Evolutionary conservation across 1,140 invertebrate genomes (phyloP).

Genomic region (Agraylea sexmaculata): DNA sequence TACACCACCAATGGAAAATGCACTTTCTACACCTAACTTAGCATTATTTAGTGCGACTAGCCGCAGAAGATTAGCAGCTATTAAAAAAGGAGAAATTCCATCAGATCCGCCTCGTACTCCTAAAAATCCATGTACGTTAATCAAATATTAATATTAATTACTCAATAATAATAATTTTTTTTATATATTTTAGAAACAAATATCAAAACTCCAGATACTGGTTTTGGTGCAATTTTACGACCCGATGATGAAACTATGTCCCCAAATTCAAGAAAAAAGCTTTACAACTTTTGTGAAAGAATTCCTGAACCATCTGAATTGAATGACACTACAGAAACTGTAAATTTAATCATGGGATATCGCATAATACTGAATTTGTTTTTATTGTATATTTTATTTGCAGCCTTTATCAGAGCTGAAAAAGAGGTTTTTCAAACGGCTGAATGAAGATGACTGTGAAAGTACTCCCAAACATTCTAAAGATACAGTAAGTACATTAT

Average conservation of each 20-base stretch:
- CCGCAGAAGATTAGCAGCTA: constrained; percentile 28
- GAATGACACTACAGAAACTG: constrained; percentile 11
- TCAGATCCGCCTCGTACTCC: constrained; percentile 33
- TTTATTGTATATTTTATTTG: constrained; percentile 12
- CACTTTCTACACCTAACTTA: constrained; percentile 32
- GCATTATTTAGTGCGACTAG: constrained; percentile 29
- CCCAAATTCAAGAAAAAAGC: constrained; percentile 28
- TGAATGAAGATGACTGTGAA: constrained; percentile 25
- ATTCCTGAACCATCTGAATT: constrained; percentile 22
- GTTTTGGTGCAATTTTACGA: constrained; percentile 30
- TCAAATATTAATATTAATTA: background rate
- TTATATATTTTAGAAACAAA: constrained; percentile 26
- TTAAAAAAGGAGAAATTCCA: constrained; percentile 33
- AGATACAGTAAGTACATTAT: constrained; percentile 3
- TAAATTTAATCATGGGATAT: constrained; percentile 4
- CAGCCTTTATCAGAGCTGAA: constrained; percentile 33
- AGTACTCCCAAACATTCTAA: constrained; percentile 27
- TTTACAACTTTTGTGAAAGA: constrained; percentile 29
- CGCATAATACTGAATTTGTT: background rate
- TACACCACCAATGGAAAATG: constrained; percentile 31
- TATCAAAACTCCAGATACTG: constrained; percentile 31
- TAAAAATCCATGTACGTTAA: constrained; percentile 30
- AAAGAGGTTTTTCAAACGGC: constrained; percentile 30
- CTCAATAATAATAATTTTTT: background rate
- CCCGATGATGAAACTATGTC: constrained; percentile 28